Evolutionary conservation across 2,113 vertebrate species (phyloP), one percentile per base, ranked within the genome.

Genomic region (Cebidichthys violaceus): DNA sequence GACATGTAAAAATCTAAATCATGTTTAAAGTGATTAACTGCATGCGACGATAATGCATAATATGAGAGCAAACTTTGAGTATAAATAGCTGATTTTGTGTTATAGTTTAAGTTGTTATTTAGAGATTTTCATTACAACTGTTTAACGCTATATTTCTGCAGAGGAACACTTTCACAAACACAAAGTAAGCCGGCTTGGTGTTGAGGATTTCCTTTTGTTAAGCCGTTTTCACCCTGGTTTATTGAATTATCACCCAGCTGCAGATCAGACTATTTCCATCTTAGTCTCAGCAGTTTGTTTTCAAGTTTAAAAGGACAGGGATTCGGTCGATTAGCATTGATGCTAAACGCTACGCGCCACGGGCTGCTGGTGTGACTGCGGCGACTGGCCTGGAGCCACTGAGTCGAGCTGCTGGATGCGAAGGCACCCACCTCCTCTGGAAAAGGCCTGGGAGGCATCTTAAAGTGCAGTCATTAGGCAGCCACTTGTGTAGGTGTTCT

Each of bases 401-500:
- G 37, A 17, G 60, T 15, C 6, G 14, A 35, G 18, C 10, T 7
- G 17, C 9, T 79, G 75, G 52, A 69, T 55, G 74, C 0, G 4
- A 52, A 27, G 70, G 60, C 77, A 22, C 29, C 70, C 27, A 0
- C 61, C 77, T 22, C 41, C 17, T 33, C 81, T 22, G 9, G 5
- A 41, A 22, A 22, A 73, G 79, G 81, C 92, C 91, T 85, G 62
- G 8, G 31, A 88, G 90, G 90, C 88, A 76, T 92, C 92, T 93
- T 90, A 60, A 92, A 93, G 91, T 45, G 88, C 90, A 79, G 78
- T 87, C 87, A 93, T 94, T 93, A 93, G 64, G 83, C 89, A 31
- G 75, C 71, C 89, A 75, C 88, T 91, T 79, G 81, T 84, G 92
- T 86, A 90, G 90, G 90, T 94, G 92, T 92, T 92, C 93, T 93